phyloP scores from a whole-genome alignment of 2,888 invertebrate species.

The Ptilodon capucinus region DNA sequence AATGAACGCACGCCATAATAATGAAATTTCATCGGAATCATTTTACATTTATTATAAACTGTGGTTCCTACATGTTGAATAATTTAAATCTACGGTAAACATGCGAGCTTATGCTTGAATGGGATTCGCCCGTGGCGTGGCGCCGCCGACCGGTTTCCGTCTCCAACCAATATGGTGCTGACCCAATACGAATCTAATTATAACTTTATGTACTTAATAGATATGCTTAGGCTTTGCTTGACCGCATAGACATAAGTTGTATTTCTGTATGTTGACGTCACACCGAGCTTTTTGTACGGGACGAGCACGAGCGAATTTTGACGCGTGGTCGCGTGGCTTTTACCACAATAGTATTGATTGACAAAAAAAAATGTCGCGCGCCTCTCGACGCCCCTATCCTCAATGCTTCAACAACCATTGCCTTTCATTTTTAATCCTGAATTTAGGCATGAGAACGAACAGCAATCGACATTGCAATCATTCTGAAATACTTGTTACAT shows the following conservation, averaged over 20 bases:
- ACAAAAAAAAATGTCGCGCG: too few species aligned
- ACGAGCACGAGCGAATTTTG: too few species aligned
- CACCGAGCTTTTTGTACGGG: too few species aligned
- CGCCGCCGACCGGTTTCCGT: conserved; percentile 33
- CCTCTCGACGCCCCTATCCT: too few species aligned
- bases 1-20: not conserved
- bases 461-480: conserved; percentile 13
- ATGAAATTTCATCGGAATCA: not conserved
- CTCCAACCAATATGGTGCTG: conserved; percentile 31
- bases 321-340: too few species aligned
- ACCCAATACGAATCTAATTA: conserved; percentile 31
- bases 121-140: conserved; percentile 16
- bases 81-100: not conserved
- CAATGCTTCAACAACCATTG: too few species aligned
- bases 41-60: not conserved
- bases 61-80: not conserved
- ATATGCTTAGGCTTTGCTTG: too few species aligned
- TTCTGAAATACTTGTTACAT: not conserved
- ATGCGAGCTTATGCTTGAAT: not conserved
- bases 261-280: too few species aligned
- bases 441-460: not conserved
- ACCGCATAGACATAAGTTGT: too few species aligned
- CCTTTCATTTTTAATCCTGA: not conserved
- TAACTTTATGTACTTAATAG: conserved; percentile 7
- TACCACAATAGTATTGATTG: too few species aligned